A percentile compares a stretch with the other conserved stretches of the same genome.
Conservation (phyloP, 2,113 vertebrate species). For the Clarias batrachus region DNA sequence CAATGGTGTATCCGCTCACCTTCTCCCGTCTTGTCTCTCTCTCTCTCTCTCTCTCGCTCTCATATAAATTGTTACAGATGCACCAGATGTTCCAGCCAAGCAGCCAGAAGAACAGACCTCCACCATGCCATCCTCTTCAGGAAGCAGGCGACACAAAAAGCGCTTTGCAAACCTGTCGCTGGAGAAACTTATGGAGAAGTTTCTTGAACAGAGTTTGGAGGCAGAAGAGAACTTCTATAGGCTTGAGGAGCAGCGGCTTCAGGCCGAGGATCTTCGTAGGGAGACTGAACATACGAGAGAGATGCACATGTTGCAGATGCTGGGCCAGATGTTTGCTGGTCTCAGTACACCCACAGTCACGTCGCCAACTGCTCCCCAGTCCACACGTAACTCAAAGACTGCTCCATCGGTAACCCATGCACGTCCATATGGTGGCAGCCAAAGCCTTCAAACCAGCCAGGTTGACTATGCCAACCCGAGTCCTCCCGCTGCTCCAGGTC, state of each 20-base stretch:
- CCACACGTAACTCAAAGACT: conserved; percentile 31
- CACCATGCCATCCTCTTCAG: conserved; percentile 63
- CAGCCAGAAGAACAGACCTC: conserved; percentile 62
- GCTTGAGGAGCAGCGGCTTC: conserved; percentile 83
- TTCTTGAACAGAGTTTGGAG: conserved; percentile 85
- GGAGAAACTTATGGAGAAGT: conserved; percentile 88
- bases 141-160: conserved; percentile 76
- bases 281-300: conserved; percentile 83
- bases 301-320: conserved; percentile 89
- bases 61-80: neutral
- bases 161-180: conserved; percentile 76
- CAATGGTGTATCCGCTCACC: neutral
- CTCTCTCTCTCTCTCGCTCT: neutral
- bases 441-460: conserved; percentile 56
- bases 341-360: conserved; percentile 68
- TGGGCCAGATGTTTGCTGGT: conserved; percentile 85
- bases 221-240: conserved; percentile 84
- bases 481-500: conserved; percentile 70
- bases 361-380: conserved; percentile 64
- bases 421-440: conserved; percentile 37
- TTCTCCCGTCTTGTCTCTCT: neutral
- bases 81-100: conserved; percentile 61
- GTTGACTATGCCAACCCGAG: conserved; percentile 72
- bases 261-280: conserved; percentile 81
- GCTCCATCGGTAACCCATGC: conserved; percentile 47